Evolutionary conservation across 2,797 vertebrate species (phyloP), one percentile per base, ranked within the genome.

Genomic region (Phoeniculus purpureus): DNA sequence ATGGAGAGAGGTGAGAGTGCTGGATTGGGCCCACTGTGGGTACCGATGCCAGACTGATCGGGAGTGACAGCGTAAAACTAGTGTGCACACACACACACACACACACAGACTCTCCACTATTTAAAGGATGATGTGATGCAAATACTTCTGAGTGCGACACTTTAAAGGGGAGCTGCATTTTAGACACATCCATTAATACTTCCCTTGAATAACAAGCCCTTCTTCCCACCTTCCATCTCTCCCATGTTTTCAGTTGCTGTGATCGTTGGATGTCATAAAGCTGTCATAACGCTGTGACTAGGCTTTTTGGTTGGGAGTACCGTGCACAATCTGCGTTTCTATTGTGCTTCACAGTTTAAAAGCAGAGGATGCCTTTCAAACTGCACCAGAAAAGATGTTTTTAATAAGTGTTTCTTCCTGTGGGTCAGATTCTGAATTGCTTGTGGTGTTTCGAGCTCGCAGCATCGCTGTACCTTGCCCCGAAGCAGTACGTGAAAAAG

Each of bases 201-300:
- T 93, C 74, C 34, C 75, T 80, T 80, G 90, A 95, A 93, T 92
- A 92, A 75, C 59, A 94, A 93, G 65, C 75, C 56, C 66, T 87
- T 73, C 91, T 93, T 93, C 87, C 68, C 78, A 89, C 85, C 72
- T 90, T 72, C 79, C 79, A 85, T 92, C 58, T 95, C 79, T 93
- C 84, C 88, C 68, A 27, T 92, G 66, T 90, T 94, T 95, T 93
- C 83, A 56, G 68, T 91, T 89, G 79, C 76, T 95, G 3, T 95
- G 91, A 93, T 75, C 68, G 62, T 89, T 93, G 87, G 75, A 70
- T 91, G 94, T 94, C 93, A 91, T 80, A 82, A 80, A 91, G 51
- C 84, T 96, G 94, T 95, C 94, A 95, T 92, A 94, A 94, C 2
- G 37, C 90, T 88, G 61, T 92, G 81, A 95, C 88, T 95, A 93